phyloP scores from a whole-genome alignment of 2,113 vertebrate species.

The Hemibagrus wyckioides region DNA sequence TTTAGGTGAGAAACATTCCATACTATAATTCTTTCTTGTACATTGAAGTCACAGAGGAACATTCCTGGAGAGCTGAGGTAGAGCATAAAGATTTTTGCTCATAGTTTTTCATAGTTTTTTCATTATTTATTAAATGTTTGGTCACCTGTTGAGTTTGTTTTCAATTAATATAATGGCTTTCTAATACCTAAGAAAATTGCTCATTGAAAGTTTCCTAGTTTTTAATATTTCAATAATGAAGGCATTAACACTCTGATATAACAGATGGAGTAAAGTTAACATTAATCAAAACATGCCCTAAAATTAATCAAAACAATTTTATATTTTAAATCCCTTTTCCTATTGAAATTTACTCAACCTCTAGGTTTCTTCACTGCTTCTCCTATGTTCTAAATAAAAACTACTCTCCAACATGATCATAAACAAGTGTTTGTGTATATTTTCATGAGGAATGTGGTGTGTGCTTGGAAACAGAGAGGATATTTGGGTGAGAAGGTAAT shows the following conservation, averaged over 20 bases:
- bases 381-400: neutral
- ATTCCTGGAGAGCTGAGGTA: constrained; percentile 56
- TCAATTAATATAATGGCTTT: neutral
- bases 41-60: constrained; percentile 58
- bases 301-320: neutral
- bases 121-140: neutral
- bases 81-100: constrained; percentile 14
- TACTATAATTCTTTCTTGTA: neutral
- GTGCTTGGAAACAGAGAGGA: constrained; percentile 38
- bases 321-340: neutral
- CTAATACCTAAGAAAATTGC: neutral
- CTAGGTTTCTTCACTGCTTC: neutral
- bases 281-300: no score
- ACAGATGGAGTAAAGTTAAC: neutral
- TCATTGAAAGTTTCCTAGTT: neutral
- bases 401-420: neutral
- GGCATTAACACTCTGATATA: neutral
- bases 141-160: neutral
- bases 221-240: neutral
- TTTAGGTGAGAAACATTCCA: constrained; percentile 56
- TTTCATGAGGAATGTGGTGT: constrained; percentile 38
- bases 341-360: neutral
- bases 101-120: no score
- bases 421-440: constrained; percentile 45
- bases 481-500: constrained; percentile 57